Conservation (phyloP, 2,113 vertebrate genomes). For the Serilophus lunatus region DNA sequence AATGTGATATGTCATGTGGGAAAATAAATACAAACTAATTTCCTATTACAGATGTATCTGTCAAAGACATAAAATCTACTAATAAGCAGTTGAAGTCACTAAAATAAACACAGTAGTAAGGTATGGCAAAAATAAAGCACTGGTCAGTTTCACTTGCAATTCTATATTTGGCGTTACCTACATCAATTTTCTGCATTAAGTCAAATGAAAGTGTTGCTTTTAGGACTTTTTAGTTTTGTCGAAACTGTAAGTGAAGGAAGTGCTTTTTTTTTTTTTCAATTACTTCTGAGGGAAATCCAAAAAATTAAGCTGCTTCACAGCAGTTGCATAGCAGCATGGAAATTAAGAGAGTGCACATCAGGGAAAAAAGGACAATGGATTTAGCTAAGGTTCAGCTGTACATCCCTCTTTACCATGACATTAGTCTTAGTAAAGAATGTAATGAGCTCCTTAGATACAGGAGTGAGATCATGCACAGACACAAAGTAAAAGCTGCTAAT, state of each 20-base stretch:
- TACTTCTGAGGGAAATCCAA: not conserved
- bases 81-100: not conserved
- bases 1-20: not conserved
- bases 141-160: not conserved
- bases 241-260: not conserved
- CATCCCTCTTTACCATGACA: not conserved
- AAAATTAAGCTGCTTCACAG: not conserved
- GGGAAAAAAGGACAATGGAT: not conserved
- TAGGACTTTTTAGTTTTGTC: not conserved
- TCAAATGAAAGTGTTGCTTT: not conserved
- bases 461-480: not conserved
- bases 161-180: not conserved
- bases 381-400: not conserved
- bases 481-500: not conserved
- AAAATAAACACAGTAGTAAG: not conserved
- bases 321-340: not conserved
- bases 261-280: not conserved
- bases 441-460: not conserved
- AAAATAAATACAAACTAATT: slow-evolving; percentile 26
- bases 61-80: not conserved
- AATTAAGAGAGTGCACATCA: not conserved
- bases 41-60: not conserved
- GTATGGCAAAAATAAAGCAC: not conserved
- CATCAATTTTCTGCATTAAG: not conserved
- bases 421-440: not conserved